These are phyloP conservation scores for Diachrysia chrysitis DNA, from an alignment of 2,888 invertebrate species.

Conservation along the genomic window DNA sequence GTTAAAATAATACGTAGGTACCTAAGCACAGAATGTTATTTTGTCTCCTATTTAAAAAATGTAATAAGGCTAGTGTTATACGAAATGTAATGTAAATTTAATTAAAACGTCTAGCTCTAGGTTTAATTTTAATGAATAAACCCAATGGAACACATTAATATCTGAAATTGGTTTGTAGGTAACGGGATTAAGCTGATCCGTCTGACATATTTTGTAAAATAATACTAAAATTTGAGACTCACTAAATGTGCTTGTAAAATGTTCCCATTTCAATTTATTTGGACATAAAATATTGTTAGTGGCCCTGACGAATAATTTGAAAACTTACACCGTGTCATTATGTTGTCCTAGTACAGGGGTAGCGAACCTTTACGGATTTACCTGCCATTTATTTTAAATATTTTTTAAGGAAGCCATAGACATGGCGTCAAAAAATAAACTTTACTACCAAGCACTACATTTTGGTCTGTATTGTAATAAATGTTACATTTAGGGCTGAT, in stretches of 20 bases:
- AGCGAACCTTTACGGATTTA: no score
- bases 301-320: not conserved
- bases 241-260: not conserved
- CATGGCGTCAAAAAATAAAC: no score
- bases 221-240: not conserved
- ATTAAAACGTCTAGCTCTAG: slow-evolving; percentile 1
- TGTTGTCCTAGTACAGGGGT: not conserved
- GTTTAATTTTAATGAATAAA: slow-evolving; percentile 3
- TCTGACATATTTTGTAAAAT: not conserved
- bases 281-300: not conserved
- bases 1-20: no score
- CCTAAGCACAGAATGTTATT: not conserved
- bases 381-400: no score
- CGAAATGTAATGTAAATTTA: slow-evolving; percentile 4
- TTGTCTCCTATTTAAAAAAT: slow-evolving; percentile 1
- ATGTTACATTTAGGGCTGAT: no score
- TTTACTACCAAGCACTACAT: no score
- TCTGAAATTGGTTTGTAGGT: slow-evolving; percentile 4
- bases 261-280: not conserved
- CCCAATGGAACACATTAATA: slow-evolving; percentile 4
- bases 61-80: slow-evolving; percentile 1
- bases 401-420: no score
- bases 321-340: not conserved
- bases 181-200: not conserved
- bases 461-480: no score